These are phyloP conservation scores for Eilema sororculum DNA, from an alignment of 2,888 invertebrate species.

Conservation along the genomic window DNA sequence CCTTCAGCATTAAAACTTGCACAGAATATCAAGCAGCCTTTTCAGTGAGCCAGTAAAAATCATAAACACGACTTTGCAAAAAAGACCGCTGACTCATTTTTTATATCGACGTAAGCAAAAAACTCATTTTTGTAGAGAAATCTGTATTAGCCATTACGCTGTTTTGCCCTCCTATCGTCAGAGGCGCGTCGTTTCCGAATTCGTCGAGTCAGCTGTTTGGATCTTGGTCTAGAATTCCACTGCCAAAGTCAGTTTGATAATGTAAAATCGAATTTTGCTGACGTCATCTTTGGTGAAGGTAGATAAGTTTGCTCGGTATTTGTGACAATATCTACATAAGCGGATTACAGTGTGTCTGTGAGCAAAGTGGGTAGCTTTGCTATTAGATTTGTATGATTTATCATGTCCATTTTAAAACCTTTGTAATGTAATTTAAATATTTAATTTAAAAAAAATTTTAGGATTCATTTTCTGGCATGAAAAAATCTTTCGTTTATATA, in stretches of 20 bases:
- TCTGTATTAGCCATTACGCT: conserved; percentile 37
- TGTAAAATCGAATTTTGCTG: conserved; percentile 26
- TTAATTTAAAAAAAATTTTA: neutral
- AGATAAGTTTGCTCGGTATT: conserved; percentile 32
- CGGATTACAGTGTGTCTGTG: neutral
- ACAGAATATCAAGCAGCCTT: conserved; percentile 36
- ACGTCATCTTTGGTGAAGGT: conserved; percentile 30
- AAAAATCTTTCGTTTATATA: neutral
- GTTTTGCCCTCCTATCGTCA: conserved; percentile 42
- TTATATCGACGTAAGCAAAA: conserved; percentile 36
- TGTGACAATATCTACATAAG: conserved; percentile 22
- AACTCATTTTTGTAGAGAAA: conserved; percentile 45
- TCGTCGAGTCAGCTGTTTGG: conserved; percentile 40
- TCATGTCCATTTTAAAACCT: neutral
- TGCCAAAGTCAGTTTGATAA: conserved; percentile 20
- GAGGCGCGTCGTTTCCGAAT: conserved; percentile 39
- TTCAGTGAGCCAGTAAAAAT: conserved; percentile 30
- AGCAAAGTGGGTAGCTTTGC: neutral
- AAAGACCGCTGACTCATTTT: conserved; percentile 41
- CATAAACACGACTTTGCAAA: conserved; percentile 32
- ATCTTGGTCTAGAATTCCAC: conserved; percentile 34
- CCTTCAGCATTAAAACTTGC: conserved; percentile 21
- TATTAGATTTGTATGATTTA: neutral
- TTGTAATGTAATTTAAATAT: neutral
- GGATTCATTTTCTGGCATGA: neutral